Evolutionary conservation across 64 coral and sea anemone genomes (phyloP).

Genomic region (Anthopleura sola): DNA sequence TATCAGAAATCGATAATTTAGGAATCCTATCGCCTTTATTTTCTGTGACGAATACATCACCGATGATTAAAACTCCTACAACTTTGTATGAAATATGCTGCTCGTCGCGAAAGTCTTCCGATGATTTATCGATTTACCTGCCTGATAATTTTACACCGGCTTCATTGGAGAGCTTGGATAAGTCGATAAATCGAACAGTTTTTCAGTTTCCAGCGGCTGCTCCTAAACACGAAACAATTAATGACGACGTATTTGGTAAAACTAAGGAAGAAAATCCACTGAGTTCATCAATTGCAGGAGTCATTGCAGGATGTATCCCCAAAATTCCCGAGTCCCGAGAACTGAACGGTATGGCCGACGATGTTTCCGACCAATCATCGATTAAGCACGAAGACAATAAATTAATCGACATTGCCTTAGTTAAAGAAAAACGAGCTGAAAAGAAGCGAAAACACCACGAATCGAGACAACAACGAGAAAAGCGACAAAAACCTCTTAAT

Average conservation of each 20-base stretch:
- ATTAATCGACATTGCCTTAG: slow-evolving; percentile 3
- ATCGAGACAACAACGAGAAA: neutral
- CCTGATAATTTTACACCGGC: slow-evolving; percentile 60
- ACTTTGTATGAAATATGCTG: slow-evolving; percentile 35
- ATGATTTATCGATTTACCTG: slow-evolving; percentile 62
- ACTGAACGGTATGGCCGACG: neutral
- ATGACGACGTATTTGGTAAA: neutral
- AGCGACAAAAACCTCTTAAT: neutral
- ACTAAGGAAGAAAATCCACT: neutral
- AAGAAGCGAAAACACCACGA: slow-evolving; percentile 1
- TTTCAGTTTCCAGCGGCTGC: slow-evolving; percentile 41
- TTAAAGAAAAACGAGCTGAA: slow-evolving; percentile 19
- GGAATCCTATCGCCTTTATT: slow-evolving; percentile 17
- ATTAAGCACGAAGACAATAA: neutral
- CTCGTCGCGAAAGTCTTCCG: slow-evolving; percentile 31
- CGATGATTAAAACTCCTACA: slow-evolving; percentile 6
- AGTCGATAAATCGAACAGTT: slow-evolving; percentile 35
- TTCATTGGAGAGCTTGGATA: slow-evolving; percentile 51
- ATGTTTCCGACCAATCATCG: neutral
- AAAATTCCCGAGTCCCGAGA: neutral
- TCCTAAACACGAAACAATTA: neutral
- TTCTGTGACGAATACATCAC: slow-evolving; percentile 11
- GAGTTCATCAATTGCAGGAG: neutral
- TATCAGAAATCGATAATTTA: slow-evolving; percentile 24
- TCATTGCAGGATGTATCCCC: too few relatives aligned